These are phyloP conservation scores for Coluber constrictor DNA, from an alignment of 2,797 vertebrate species.

Conservation along the genomic window DNA sequence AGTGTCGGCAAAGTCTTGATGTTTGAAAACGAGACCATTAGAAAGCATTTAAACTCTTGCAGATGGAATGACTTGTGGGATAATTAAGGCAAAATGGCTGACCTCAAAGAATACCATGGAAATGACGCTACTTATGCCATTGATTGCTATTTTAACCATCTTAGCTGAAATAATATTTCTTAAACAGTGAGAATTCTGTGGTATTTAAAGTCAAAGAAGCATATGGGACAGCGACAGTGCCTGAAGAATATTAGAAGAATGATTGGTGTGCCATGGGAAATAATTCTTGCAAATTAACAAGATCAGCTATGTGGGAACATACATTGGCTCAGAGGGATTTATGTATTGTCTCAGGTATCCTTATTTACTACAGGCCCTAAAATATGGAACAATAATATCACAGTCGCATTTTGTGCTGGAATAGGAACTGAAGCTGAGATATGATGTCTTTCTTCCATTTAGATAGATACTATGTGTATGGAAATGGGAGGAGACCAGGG, in stretches of 20 bases:
- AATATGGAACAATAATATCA: not conserved
- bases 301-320: not conserved
- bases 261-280: not conserved
- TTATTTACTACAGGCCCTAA: not conserved
- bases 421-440: not conserved
- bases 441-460: not conserved
- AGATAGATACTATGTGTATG: not conserved
- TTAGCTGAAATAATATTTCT: conserved; percentile 20
- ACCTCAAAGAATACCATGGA: conserved; percentile 19
- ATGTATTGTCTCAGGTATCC: not conserved
- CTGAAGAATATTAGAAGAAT: conserved; percentile 12
- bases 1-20: conserved; percentile 39
- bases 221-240: not conserved
- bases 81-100: conserved; percentile 43
- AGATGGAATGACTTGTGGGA: conserved; percentile 28
- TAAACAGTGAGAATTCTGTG: conserved; percentile 14
- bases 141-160: not conserved
- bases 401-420: not conserved
- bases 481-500: no score
- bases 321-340: not conserved
- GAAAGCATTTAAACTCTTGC: conserved; percentile 24
- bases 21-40: conserved; percentile 35
- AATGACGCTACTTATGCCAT: conserved; percentile 27
- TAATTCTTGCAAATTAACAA: conserved; percentile 9
- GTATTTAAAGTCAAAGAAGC: conserved; percentile 7